phyloP scores from a whole-genome alignment of 1,140 invertebrate species.

The Zaprionus davidi region DNA sequence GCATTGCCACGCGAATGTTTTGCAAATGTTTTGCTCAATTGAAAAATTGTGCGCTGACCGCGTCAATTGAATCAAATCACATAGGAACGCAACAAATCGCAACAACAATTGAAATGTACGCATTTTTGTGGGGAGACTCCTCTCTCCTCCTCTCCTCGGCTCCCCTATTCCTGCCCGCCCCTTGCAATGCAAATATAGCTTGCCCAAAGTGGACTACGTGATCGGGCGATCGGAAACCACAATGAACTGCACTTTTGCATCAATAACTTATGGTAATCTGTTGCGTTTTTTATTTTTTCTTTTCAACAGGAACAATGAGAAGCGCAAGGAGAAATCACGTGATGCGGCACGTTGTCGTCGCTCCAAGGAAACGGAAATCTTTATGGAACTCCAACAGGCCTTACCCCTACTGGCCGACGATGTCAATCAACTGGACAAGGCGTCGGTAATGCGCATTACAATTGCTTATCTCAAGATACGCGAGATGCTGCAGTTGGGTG shows the following conservation, averaged over 20 bases:
- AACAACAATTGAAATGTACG: conserved; percentile 73
- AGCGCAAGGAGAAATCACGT: conserved; percentile 97
- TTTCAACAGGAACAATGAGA: conserved; percentile 95
- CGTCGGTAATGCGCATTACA: conserved; percentile 96
- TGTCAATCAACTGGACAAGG: conserved; percentile 95
- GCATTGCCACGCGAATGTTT: conserved; percentile 38
- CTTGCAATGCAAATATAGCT: conserved; percentile 32
- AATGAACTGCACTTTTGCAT: background rate
- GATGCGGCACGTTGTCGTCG: conserved; percentile 96
- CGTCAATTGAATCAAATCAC: conserved; percentile 75
- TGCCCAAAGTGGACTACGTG: conserved; percentile 53
- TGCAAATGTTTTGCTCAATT: conserved; percentile 64
- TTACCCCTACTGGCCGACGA: conserved; percentile 92
- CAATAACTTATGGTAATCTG: conserved; percentile 34
- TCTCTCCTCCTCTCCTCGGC: background rate
- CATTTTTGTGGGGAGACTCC: conserved; percentile 47
- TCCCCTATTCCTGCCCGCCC: background rate
- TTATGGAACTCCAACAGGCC: conserved; percentile 92
- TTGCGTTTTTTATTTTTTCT: conserved; percentile 35
- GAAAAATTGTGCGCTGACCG: conserved; percentile 67
- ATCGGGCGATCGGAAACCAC: conserved; percentile 26
- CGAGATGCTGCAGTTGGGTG: conserved; percentile 92
- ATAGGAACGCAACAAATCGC: conserved; percentile 67
- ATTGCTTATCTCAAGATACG: conserved; percentile 95
- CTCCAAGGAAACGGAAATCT: conserved; percentile 97